A percentile compares a stretch with the other conserved stretches of the same genome.
Conservation (phyloP, 2,797 vertebrate genomes). For the Yasuhikotakia modesta region DNA sequence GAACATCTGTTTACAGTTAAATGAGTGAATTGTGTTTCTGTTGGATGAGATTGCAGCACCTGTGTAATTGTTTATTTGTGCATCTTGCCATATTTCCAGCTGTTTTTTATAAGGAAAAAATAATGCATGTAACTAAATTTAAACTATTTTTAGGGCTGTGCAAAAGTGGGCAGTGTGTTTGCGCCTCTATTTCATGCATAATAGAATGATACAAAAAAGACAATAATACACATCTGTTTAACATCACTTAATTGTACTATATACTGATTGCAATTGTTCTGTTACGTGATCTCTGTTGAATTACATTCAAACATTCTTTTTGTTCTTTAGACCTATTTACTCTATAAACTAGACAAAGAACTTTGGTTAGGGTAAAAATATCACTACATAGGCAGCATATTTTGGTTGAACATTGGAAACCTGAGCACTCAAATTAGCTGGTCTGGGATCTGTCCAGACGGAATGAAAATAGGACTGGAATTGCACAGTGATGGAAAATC, state of each 20-base stretch:
- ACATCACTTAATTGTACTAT: not conserved
- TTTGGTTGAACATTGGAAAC: constrained; percentile 50
- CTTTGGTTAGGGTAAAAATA: constrained; percentile 42
- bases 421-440: constrained; percentile 49
- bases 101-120: constrained; percentile 44
- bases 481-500: constrained; percentile 48
- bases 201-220: not conserved
- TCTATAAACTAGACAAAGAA: constrained; percentile 18
- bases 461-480: constrained; percentile 54
- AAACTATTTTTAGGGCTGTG: constrained; percentile 44
- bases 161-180: not conserved
- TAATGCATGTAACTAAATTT: not conserved
- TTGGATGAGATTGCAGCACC: constrained; percentile 12
- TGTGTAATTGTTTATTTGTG: constrained; percentile 17
- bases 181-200: constrained; percentile 21
- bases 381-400: constrained; percentile 47
- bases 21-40: constrained; percentile 42
- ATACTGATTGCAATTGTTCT: constrained; percentile 6
- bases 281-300: not conserved
- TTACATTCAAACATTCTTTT: not conserved
- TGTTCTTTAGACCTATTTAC: not conserved
- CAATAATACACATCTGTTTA: not conserved
- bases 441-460: constrained; percentile 42
- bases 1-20: constrained; percentile 56
- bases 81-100: constrained; percentile 41